Conservation (phyloP, 2,888 invertebrate species). For the Coleophora deauratella region DNA sequence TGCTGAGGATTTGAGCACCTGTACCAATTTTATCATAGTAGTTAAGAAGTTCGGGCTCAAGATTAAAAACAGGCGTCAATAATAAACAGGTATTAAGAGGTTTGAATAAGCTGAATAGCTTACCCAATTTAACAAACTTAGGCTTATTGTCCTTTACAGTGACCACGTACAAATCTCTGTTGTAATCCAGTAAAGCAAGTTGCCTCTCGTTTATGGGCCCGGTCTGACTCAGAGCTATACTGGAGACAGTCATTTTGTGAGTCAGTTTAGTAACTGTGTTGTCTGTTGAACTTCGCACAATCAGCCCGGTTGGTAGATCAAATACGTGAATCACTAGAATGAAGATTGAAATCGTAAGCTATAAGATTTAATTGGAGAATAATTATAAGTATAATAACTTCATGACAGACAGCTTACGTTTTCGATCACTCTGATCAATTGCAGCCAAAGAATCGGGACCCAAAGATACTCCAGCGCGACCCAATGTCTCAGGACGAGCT, state of each 20-base stretch:
- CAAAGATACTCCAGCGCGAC: conserved; percentile 83
- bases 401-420: conserved; percentile 68
- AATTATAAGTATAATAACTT: neutral
- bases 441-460: conserved; percentile 91
- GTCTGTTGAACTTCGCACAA: conserved; percentile 80
- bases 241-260: conserved; percentile 85
- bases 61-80: too few relatives aligned
- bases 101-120: too few relatives aligned
- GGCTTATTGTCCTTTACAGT: conserved; percentile 78
- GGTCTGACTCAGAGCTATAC: conserved; percentile 89
- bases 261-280: conserved; percentile 82
- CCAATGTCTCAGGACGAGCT: conserved; percentile 87
- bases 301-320: conserved; percentile 80
- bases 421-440: conserved; percentile 88
- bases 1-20: conserved; percentile 63
- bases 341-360: neutral
- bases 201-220: conserved; percentile 86
- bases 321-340: conserved; percentile 85
- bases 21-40: too few relatives aligned
- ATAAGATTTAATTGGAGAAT: neutral
- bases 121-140: conserved; percentile 83
- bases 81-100: too few relatives aligned
- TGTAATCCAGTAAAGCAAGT: conserved; percentile 90
- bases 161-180: conserved; percentile 89
- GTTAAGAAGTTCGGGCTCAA: too few relatives aligned